Evolutionary conservation across 1,140 invertebrate species (phyloP).

Genomic region (Drosophila kikkawai): DNA sequence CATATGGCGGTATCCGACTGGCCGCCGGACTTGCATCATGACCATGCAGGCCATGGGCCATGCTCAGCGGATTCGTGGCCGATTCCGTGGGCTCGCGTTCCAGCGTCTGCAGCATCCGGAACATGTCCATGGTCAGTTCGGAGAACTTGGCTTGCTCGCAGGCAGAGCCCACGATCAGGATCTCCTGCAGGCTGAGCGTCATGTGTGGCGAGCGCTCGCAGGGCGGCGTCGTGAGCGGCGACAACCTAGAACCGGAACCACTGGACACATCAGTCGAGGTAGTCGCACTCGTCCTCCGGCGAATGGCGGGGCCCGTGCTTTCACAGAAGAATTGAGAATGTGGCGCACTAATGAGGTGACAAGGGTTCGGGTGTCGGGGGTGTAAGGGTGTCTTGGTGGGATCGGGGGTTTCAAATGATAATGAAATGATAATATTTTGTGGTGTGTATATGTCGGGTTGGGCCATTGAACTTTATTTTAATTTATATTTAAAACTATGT

Average conservation of each 20-base stretch:
- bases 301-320: slow-evolving; percentile 84
- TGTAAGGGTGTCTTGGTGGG: slow-evolving; percentile 17
- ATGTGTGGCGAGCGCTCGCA: slow-evolving; percentile 94
- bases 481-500: too few species aligned
- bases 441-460: slow-evolving; percentile 27
- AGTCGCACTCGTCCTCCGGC: slow-evolving; percentile 79
- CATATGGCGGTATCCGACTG: slow-evolving; percentile 89
- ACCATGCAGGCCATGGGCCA: slow-evolving; percentile 86
- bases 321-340: slow-evolving; percentile 85
- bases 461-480: slow-evolving; percentile 11
- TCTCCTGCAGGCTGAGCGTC: slow-evolving; percentile 96
- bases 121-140: slow-evolving; percentile 99
- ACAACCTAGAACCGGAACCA: slow-evolving; percentile 89
- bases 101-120: slow-evolving; percentile 96
- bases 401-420: slow-evolving; percentile 43
- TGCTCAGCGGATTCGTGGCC: slow-evolving; percentile 76
- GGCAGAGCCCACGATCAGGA: slow-evolving; percentile 97
- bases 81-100: slow-evolving; percentile 96
- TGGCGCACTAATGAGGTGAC: slow-evolving; percentile 82
- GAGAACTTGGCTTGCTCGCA: slow-evolving; percentile 99
- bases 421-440: slow-evolving; percentile 67
- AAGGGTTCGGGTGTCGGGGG: slow-evolving; percentile 30
- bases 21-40: slow-evolving; percentile 94
- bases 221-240: slow-evolving; percentile 93
- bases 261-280: slow-evolving; percentile 83